A percentile compares a stretch with the other conserved stretches of the same genome.
phyloP scores from a whole-genome alignment of 2,888 invertebrate species.

The Andrena bicolor region DNA sequence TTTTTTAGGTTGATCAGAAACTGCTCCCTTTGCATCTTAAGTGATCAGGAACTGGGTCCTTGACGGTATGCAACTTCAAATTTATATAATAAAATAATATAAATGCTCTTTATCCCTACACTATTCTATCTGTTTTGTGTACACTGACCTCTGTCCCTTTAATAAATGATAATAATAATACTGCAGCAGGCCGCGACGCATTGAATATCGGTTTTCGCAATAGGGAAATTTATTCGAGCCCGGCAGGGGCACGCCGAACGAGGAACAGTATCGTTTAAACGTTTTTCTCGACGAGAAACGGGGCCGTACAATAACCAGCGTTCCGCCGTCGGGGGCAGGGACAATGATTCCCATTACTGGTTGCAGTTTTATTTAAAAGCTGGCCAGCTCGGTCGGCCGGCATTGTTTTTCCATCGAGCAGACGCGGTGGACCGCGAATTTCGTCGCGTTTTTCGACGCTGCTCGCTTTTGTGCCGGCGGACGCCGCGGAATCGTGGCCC shows the following conservation, averaged over 20 bases:
- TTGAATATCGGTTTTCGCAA: conserved; percentile 14
- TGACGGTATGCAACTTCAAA: no score
- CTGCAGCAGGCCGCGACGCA: not conserved
- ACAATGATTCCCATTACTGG: conserved; percentile 61
- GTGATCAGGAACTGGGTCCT: no score
- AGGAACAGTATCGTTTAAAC: conserved; percentile 42
- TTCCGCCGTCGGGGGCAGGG: conserved; percentile 13
- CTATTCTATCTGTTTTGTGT: no score
- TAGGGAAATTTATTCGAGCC: conserved; percentile 28
- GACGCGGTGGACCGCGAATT: conserved; percentile 50
- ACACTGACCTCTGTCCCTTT: no score
- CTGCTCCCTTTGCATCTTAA: no score
- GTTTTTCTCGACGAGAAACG: conserved; percentile 26
- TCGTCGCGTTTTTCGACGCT: conserved; percentile 25
- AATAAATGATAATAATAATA: no score
- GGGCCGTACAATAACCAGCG: conserved; percentile 30
- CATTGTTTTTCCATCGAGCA: conserved; percentile 47
- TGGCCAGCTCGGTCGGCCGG: not conserved
- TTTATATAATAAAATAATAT: no score
- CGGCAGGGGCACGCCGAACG: conserved; percentile 11
- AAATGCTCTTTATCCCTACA: no score
- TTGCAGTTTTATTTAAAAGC: conserved; percentile 59
- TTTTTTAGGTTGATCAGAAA: no score
- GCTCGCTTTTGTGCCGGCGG: conserved; percentile 14
- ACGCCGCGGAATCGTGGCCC: conserved; percentile 4